Conservation (phyloP, 2,888 invertebrate genomes). For the Campoplex nolae region DNA sequence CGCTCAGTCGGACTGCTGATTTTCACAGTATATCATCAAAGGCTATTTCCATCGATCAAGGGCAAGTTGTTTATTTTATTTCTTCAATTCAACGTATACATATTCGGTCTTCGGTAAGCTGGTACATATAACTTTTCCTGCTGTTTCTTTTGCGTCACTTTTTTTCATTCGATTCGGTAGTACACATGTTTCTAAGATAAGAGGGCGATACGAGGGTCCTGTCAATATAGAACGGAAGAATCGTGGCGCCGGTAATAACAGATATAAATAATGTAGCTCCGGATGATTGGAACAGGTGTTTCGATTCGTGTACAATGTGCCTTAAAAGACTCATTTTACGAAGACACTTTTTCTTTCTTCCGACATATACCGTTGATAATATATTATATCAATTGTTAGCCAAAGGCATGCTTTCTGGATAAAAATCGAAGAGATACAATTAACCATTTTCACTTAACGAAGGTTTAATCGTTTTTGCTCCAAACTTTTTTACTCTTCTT, state of each 20-base stretch:
- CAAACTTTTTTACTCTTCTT: too few species aligned
- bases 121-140: background rate
- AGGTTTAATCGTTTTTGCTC: too few species aligned
- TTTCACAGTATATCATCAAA: slow-evolving; percentile 5
- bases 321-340: background rate
- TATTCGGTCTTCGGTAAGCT: background rate
- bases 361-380: background rate
- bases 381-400: too few species aligned
- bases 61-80: background rate
- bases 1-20: slow-evolving; percentile 30
- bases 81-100: background rate
- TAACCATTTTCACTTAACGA: too few species aligned
- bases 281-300: slow-evolving; percentile 16
- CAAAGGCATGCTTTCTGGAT: too few species aligned
- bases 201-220: background rate
- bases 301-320: background rate
- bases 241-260: slow-evolving; percentile 32
- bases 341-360: background rate
- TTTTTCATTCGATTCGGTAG: background rate
- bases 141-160: background rate
- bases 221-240: background rate
- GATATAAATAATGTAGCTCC: background rate
- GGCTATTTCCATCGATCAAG: background rate
- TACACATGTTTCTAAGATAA: slow-evolving; percentile 14
- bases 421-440: too few species aligned